phyloP scores from a whole-genome alignment of 2,888 invertebrate genomes.

The Epiblema foenella region DNA sequence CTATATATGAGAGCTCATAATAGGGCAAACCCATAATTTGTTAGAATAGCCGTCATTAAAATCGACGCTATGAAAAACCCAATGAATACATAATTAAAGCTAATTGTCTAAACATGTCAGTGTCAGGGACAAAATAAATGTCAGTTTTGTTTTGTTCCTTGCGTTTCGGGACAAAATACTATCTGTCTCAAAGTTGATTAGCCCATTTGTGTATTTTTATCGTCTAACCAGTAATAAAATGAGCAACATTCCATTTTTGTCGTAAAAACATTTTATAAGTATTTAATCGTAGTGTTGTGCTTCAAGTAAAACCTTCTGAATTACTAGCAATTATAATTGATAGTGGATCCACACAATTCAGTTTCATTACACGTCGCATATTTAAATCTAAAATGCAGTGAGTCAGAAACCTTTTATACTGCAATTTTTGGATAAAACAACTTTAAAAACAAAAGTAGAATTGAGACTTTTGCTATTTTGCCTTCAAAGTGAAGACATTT shows the following conservation, averaged over 20 bases:
- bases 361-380: background rate
- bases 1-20: too few relatives aligned
- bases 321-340: slow-evolving; percentile 10
- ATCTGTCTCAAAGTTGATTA: too few relatives aligned
- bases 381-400: background rate
- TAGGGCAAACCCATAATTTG: too few relatives aligned
- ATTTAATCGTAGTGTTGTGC: slow-evolving; percentile 11
- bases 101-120: too few relatives aligned
- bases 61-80: too few relatives aligned
- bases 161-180: too few relatives aligned
- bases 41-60: too few relatives aligned
- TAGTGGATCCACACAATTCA: slow-evolving; percentile 11
- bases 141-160: too few relatives aligned
- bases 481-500: background rate
- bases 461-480: background rate
- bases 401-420: background rate
- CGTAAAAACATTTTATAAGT: background rate
- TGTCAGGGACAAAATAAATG: too few relatives aligned
- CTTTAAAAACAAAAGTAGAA: background rate
- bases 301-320: slow-evolving; percentile 1
- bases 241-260: background rate
- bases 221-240: background rate
- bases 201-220: too few relatives aligned
- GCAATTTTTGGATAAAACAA: background rate
- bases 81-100: too few relatives aligned